Base-by-base conservation (phyloP, 2,888 invertebrate species). In the Erebia epiphron region DNA sequence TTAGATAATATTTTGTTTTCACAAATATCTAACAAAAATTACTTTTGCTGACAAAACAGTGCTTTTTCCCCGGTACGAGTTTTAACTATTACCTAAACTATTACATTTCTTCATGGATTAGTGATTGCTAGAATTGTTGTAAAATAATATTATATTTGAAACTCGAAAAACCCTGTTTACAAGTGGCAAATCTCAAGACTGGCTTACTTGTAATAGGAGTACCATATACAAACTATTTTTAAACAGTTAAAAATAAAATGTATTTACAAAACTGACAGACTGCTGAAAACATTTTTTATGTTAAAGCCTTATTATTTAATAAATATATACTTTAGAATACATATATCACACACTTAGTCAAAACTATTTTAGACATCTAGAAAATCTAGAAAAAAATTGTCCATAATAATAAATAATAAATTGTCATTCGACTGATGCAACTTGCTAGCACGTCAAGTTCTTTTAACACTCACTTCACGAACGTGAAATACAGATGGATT, bases 341-440 rank as follows among this genome's bases (percentile, higher is more conserved):
- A 10, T 62, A 46, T 21, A 63, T 63, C 46, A 16, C 46, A 26
- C 49, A 63, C 16, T 49, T 21, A 57, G 21, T 54, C 56, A 13
- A 56, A 21, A 56, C 4, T 56, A 18, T 21, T 21, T 56, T 57
- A 26, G 10, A 26, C 26, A 57, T 14, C 14, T 57, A 57, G 7
- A 57, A 5, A 52, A 35, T 35, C 35, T 35, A 35, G 35, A 35
- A 52, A 57, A 57, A 11, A 26, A 21, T 21, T 7, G 13, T 57
- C 11, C 2, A 26, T 13, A n/a, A n/a, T n/a, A n/a, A n/a, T n/a
- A 26, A 56, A 21, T 21, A 50, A 50, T 21, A 21, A 13, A n/a
- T n/a, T n/a, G n/a, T 18, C n/a, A n/a, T 16, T 16, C 16, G 52
- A 52, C 52, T 16, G 52, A 16, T 16, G 52, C 52, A 16, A 8